Evolutionary conservation across 2,797 vertebrate species (phyloP), one percentile per base, ranked within the genome.

Genomic region (Telmatherina bonti): DNA sequence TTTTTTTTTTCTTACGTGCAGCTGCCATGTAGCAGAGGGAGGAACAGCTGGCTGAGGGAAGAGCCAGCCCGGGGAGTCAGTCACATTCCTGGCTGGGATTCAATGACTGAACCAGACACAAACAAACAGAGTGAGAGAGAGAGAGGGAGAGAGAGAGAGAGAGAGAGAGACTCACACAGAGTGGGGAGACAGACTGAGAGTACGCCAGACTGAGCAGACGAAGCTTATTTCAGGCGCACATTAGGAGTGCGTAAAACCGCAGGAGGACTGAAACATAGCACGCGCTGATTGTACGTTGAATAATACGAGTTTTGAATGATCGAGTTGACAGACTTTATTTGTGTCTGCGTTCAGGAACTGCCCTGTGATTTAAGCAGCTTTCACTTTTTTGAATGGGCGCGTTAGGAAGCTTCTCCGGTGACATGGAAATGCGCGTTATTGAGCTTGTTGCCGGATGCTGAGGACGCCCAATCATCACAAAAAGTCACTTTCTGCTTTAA

Each of bases 71-170:
- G 93, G 92, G 94, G 95, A 97, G 96, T 95, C 95, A 97, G 96
- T 96, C 96, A 95, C 96, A 97, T 97, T 97, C 96, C 95, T 96
- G 97, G 97, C 97, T 89, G 93, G 93, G 96, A 96, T 95, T 96
- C 94, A 96, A 95, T 93, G 95, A 95, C 96, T 94, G 95, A 96
- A 96, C 96, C 96, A 96, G 96, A 96, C 96, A 96, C 95, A 97
- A 95, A 96, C 96, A 96, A 95, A 96, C 96, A 96, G 94, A 90
- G 93, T 92, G 92, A 76, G 89, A 26, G 87, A 83, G 88, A 73
- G 74, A 85, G 91, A 87, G 64, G 70, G 38, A 5, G 38, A 6
- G 38, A 6, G 86, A 78, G 91, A 72, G 85, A 96, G 94, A 90
- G 93, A 92, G 92, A 76, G 89, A 29, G 86, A 79, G 91, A 71